Conservation (phyloP, 2,113 vertebrate species). For the Daphoenositta chrysoptera region DNA sequence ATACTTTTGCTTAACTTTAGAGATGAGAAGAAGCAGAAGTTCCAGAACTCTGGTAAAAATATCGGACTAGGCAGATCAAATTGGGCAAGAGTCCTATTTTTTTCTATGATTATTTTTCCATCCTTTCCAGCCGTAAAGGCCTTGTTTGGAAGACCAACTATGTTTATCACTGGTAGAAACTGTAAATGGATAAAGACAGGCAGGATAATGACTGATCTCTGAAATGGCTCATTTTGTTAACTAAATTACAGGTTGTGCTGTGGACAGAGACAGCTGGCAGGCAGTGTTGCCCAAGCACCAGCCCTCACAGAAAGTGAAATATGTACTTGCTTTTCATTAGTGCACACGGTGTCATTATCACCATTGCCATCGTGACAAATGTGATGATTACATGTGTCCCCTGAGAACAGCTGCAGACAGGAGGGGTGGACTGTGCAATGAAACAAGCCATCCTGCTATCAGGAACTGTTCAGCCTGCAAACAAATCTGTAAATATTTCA, state of each 20-base stretch:
- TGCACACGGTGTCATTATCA: constrained; percentile 15
- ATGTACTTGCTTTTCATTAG: constrained; percentile 56
- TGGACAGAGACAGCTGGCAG: constrained; percentile 61
- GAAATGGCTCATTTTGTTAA: constrained; percentile 72
- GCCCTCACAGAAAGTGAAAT: constrained; percentile 29
- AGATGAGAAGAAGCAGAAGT: background rate
- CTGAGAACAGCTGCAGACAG: constrained; percentile 35
- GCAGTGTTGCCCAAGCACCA: background rate
- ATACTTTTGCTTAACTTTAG: background rate
- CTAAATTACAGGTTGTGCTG: constrained; percentile 67
- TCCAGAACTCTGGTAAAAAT: background rate
- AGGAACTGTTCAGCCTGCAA: background rate
- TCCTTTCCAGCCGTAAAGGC: background rate
- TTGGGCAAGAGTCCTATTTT: background rate
- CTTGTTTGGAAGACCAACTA: background rate
- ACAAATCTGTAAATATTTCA: background rate
- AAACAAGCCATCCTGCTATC: background rate
- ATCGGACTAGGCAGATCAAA: background rate
- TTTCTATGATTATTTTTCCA: background rate
- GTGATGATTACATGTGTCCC: constrained; percentile 42
- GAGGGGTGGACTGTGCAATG: background rate
- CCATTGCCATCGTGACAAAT: constrained; percentile 39
- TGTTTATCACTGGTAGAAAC: constrained; percentile 26
- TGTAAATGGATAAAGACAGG: constrained; percentile 25
- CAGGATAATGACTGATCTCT: constrained; percentile 57